Evolutionary conservation across 2,113 vertebrate genomes (phyloP), one percentile per base, ranked within the genome.

Genomic region (Chaetura pelagica): DNA sequence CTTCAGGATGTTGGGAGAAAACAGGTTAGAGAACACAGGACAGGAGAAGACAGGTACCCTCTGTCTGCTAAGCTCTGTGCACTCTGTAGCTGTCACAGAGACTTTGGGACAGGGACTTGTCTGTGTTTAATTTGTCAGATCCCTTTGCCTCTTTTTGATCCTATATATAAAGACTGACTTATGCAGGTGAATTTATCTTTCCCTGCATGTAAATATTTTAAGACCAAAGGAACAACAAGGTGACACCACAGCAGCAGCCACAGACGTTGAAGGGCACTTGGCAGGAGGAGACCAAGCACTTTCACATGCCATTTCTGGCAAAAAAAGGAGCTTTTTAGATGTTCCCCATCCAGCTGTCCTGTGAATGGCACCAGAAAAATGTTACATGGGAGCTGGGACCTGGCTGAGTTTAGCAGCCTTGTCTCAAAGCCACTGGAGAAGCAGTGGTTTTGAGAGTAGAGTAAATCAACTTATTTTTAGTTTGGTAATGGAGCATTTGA

Each of bases 291-390:
- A 35, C 21, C 48, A 59, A 34, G 10, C 52, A 30, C 1, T 1
- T 0, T 23, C 63, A 66, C 5, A 1, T 0, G 1, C 5, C 3
- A 1, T 26, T 79, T 15, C 57, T 0, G 0, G 67, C n/a, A 62
- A 54, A 58, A 1, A 14, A 40, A 23, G 1, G n/a, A n/a, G 1
- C 12, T 0, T 44, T 86, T 46, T 35, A 32, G 58, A 32, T 66
- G 40, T 49, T 84, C 29, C 7, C 27, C 29, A 29, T 40, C 51
- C 35, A 38, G 6, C 51, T 8, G 22, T 38, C 32, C 72, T 3
- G 2, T 13, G 38, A 0, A 0, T 15, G 38, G n/a, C 68, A 73
- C 29, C 1, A 5, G 68, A 30, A 29, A 71, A 71, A 35, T 1
- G 34, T 35, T 34, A 38, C 11, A 27, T 40, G 27, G 57, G 15